Conservation (phyloP, 2,113 vertebrate genomes). For the Procavia capensis region DNA sequence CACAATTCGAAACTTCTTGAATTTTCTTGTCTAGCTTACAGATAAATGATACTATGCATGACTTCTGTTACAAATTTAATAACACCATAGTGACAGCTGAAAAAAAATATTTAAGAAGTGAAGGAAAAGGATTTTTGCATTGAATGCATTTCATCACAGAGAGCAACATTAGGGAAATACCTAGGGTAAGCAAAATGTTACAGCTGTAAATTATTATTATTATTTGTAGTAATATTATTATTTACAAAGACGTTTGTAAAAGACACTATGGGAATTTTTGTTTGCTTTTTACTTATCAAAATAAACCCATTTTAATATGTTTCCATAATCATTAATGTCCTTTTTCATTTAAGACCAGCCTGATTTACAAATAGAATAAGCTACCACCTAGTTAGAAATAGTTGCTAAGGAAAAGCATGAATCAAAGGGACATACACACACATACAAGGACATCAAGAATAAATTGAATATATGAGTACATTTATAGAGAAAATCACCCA, state of each 20-base stretch:
- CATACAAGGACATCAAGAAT: background rate
- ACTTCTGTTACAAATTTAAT: background rate
- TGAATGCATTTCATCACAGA: slow-evolving; percentile 49
- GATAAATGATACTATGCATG: slow-evolving; percentile 57
- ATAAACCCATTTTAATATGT: background rate
- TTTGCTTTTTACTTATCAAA: background rate
- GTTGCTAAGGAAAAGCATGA: background rate
- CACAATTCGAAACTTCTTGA: slow-evolving; percentile 38
- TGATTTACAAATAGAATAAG: background rate
- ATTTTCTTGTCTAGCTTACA: slow-evolving; percentile 62
- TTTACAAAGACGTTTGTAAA: background rate
- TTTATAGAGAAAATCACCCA: background rate
- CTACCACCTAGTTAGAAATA: background rate
- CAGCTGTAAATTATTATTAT: background rate
- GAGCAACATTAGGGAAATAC: slow-evolving; percentile 18
- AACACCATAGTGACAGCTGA: slow-evolving; percentile 23
- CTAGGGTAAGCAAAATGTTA: slow-evolving; percentile 60
- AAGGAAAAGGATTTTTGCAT: slow-evolving; percentile 26
- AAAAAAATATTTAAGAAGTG: slow-evolving; percentile 48
- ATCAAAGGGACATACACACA: background rate
- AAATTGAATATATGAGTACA: background rate
- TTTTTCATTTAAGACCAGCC: background rate
- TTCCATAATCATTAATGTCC: background rate
- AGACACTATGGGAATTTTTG: background rate
- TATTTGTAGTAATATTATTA: too few relatives aligned